Evolutionary conservation across 2,113 vertebrate species (phyloP).

Genomic region (Formicarius rufipectus): DNA sequence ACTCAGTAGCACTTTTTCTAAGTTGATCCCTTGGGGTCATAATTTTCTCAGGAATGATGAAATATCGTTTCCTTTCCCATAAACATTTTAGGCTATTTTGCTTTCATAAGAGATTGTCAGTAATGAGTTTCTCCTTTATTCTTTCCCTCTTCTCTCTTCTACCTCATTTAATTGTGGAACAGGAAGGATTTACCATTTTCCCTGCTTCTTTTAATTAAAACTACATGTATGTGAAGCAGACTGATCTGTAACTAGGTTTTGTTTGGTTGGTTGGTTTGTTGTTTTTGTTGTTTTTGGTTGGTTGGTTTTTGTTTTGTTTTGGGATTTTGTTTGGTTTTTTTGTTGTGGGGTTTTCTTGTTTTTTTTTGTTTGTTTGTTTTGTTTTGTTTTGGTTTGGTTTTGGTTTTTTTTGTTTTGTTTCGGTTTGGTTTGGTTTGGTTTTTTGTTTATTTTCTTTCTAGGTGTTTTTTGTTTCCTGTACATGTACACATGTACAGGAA

Average conservation of each 20-base stretch:
- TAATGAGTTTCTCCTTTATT: not conserved
- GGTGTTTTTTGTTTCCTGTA: too few relatives aligned
- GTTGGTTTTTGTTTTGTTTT: too few relatives aligned
- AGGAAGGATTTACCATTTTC: not conserved
- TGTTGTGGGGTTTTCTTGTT: too few relatives aligned
- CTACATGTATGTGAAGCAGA: not conserved
- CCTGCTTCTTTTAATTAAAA: not conserved
- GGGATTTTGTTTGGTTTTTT: too few relatives aligned
- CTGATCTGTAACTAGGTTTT: not conserved
- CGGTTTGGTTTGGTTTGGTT: too few relatives aligned
- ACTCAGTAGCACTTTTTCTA: not conserved
- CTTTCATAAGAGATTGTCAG: not conserved
- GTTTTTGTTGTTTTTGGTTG: too few relatives aligned
- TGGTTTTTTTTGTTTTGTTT: too few relatives aligned
- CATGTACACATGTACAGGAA: not conserved
- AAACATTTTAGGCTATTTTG: not conserved
- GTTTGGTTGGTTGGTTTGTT: too few relatives aligned
- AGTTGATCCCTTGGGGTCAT: not conserved
- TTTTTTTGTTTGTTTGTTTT: too few relatives aligned
- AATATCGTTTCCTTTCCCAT: not conserved
- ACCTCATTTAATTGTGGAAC: not conserved
- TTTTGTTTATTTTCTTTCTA: too few relatives aligned
- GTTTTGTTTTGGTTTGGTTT: too few relatives aligned
- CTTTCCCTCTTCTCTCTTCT: not conserved
- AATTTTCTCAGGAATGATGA: constrained; percentile 8